Evolutionary conservation across 2,797 vertebrate genomes (phyloP), one percentile per base, ranked within the genome.

Genomic region (Microtus agrestis): DNA sequence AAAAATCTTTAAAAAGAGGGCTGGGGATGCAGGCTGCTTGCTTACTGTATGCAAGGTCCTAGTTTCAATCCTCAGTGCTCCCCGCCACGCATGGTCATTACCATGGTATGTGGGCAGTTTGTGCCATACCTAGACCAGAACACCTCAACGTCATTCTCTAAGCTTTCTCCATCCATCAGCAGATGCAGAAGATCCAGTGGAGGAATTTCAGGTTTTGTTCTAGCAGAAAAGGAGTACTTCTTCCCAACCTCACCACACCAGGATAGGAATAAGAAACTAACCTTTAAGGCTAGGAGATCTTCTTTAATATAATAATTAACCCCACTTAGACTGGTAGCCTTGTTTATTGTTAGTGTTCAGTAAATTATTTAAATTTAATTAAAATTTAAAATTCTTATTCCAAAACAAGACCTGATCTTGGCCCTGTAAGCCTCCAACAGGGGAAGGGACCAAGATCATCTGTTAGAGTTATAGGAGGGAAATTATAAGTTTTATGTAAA

Each of bases 331-430:
- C 59, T 12, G 21, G 43, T 14, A 85, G 82, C 43, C 43, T 85
- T 31, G 63, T 67, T 84, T 43, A n/a, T 31, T 84, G 81, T 34
- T 76, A 77, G 37, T 40, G 61, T 59, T 95, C 76, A 95, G 61
- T 61, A 92, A 91, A 74, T 90, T 95, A 63, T 87, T 91, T 76
- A 13, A 96, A 87, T 94, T 79, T 74, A 95, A 71, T 77, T 96
- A 92, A 96, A 94, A 95, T 48, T 79, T 67, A 65, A 82, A 96
- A 80, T 96, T 95, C 89, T 77, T 95, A 91, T 80, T 94, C 48
- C 9, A 91, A 51, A 14, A 23, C 29, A 48, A 76, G 51, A 59
- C 27, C 37, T 59, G 56, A 89, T 40, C 65, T 92, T 80, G 71
- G 71, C 67, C 25, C 51, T 56, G 79, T 46, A 54, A 74, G 23